Evolutionary conservation across 2,888 invertebrate species (phyloP).

Genomic region (Tortrix viridana): DNA sequence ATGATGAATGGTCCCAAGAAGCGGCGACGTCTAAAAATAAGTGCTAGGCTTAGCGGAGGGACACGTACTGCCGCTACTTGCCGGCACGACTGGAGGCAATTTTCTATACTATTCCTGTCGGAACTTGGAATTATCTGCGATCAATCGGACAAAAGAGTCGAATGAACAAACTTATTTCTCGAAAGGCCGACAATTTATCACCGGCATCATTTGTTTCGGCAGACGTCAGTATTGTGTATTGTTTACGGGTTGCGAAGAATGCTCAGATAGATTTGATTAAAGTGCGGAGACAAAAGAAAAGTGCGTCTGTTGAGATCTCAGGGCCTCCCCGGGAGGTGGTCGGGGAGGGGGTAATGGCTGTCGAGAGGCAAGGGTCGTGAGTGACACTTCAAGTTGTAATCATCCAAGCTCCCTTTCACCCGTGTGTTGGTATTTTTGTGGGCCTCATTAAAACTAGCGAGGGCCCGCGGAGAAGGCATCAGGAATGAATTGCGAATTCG

Average conservation of each 20-base stretch:
- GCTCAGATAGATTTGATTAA: conserved; percentile 45
- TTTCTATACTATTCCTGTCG: conserved; percentile 57
- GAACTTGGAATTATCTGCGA: conserved; percentile 73
- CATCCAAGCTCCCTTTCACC: conserved; percentile 34
- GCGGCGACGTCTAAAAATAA: conserved; percentile 12
- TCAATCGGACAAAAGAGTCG: conserved; percentile 73
- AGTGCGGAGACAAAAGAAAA: conserved; percentile 43
- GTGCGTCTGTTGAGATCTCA: conserved; percentile 46
- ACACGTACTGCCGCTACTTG: conserved; percentile 21
- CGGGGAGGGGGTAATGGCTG: conserved; percentile 49
- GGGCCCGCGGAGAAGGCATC: conserved; percentile 22
- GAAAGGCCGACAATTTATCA: conserved; percentile 67
- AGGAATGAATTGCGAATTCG: conserved; percentile 31
- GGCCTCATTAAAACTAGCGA: conserved; percentile 35
- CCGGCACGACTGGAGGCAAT: conserved; percentile 55
- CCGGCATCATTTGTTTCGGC: conserved; percentile 64
- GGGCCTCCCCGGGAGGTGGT: conserved; percentile 32
- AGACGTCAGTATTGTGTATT: conserved; percentile 56
- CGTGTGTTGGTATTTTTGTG: conserved; percentile 34
- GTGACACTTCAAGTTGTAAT: conserved; percentile 39
- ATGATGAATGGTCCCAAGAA: conserved; percentile 23
- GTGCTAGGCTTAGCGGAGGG: conserved; percentile 16
- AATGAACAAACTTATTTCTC: conserved; percentile 65
- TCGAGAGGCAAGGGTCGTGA: conserved; percentile 44
- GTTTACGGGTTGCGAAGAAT: conserved; percentile 52